A percentile compares a stretch with the other conserved stretches of the same genome.
Evolutionary conservation across 2,888 invertebrate species (phyloP).

Genomic region (Schizaphis graminum): DNA sequence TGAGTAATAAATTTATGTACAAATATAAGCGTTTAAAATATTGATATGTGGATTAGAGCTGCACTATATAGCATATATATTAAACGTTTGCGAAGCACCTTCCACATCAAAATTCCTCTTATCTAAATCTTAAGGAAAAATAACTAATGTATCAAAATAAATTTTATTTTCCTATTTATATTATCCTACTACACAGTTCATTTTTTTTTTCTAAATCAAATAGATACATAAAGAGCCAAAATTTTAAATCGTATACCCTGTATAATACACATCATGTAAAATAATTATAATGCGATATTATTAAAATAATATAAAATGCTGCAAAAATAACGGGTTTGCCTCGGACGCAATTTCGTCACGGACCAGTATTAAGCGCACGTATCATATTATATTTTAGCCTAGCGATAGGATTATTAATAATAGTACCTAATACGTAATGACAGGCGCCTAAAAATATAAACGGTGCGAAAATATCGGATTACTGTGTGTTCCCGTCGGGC

Average conservation of each 20-base stretch:
- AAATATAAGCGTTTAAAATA: background rate
- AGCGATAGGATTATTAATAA: background rate
- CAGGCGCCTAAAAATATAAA: conserved; percentile 21
- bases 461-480: conserved; percentile 36
- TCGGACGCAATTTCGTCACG: background rate
- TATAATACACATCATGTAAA: background rate
- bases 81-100: background rate
- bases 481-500: background rate
- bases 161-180: background rate
- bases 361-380: background rate
- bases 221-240: background rate
- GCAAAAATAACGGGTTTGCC: background rate
- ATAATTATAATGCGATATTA: background rate
- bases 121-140: background rate
- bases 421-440: conserved; percentile 34
- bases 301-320: background rate
- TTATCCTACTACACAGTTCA: background rate
- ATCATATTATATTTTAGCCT: background rate
- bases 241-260: background rate
- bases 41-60: background rate
- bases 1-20: background rate
- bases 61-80: background rate
- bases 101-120: background rate
- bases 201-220: background rate
- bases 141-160: background rate